Conservation (phyloP, 2,113 vertebrate genomes). For the Cyphomyrus discorhynchus region DNA sequence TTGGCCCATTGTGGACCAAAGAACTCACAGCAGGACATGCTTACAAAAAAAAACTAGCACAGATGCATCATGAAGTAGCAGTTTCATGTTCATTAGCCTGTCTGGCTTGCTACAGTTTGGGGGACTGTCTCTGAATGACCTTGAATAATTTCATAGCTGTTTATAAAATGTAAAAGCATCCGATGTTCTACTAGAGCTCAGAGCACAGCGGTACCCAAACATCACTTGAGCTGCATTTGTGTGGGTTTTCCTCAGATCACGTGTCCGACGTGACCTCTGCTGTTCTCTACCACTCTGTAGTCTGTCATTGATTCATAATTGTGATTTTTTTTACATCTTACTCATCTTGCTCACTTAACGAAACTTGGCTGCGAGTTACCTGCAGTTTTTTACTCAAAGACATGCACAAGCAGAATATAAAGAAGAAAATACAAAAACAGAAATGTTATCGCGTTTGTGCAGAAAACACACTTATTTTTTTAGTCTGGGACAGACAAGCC, state of each 20-base stretch:
- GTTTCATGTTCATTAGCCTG: background rate
- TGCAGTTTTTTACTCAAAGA: background rate
- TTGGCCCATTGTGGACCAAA: background rate
- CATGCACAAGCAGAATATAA: background rate
- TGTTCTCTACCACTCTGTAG: background rate
- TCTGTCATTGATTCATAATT: background rate
- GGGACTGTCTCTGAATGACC: background rate
- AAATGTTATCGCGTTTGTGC: background rate
- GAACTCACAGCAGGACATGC: background rate
- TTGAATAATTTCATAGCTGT: background rate
- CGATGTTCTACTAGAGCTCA: background rate
- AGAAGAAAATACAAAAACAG: background rate
- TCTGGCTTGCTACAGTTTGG: background rate
- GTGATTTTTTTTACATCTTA: background rate
- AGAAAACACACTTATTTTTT: background rate
- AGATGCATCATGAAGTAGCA: background rate
- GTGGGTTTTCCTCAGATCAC: background rate
- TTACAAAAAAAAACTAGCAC: background rate
- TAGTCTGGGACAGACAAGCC: background rate
- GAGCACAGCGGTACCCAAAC: background rate
- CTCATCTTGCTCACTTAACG: background rate
- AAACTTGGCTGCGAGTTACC: background rate
- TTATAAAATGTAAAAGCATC: background rate
- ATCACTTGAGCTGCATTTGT: background rate
- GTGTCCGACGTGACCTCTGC: background rate